Percentiles rank a stretch among this genome's conserved stretches.
Evolutionary conservation across 2,888 invertebrate genomes (phyloP).

Genomic region (Acronicta leporina): DNA sequence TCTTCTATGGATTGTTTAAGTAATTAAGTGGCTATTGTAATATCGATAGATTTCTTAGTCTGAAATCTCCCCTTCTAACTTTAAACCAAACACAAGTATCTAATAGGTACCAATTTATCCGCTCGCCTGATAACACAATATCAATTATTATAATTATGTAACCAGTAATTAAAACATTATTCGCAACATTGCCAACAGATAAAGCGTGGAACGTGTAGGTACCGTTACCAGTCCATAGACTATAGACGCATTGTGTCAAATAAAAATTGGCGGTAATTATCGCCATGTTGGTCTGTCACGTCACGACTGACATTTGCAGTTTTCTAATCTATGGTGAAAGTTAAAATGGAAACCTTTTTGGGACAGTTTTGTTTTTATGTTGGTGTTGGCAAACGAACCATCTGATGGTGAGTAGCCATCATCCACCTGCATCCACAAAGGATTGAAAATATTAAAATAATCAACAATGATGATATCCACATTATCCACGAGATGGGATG

Average conservation of each 20-base stretch:
- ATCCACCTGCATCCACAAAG: no score
- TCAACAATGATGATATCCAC: no score
- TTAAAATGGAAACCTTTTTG: constrained; percentile 9
- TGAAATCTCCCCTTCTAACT: background rate
- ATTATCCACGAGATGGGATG: no score
- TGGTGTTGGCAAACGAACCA: no score
- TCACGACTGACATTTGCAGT: constrained; percentile 30
- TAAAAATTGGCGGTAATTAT: constrained; percentile 44
- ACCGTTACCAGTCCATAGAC: constrained; percentile 21
- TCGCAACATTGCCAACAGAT: constrained; percentile 47
- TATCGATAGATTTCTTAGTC: background rate
- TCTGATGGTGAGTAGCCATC: no score
- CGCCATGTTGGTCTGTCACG: constrained; percentile 35
- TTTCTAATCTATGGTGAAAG: constrained; percentile 22
- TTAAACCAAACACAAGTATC: constrained; percentile 6
- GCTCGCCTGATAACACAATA: constrained; percentile 15
- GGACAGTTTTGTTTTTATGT: background rate
- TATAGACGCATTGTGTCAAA: constrained; percentile 21
- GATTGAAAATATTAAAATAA: no score
- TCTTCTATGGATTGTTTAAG: background rate
- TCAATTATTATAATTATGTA: constrained; percentile 48
- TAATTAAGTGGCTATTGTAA: background rate
- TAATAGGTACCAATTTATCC: constrained; percentile 16
- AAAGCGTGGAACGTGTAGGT: constrained; percentile 55
- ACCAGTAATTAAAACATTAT: constrained; percentile 37